These are phyloP conservation scores for Neodiprion lecontei DNA, from an alignment of 1,140 invertebrate species.

Conservation along the genomic window DNA sequence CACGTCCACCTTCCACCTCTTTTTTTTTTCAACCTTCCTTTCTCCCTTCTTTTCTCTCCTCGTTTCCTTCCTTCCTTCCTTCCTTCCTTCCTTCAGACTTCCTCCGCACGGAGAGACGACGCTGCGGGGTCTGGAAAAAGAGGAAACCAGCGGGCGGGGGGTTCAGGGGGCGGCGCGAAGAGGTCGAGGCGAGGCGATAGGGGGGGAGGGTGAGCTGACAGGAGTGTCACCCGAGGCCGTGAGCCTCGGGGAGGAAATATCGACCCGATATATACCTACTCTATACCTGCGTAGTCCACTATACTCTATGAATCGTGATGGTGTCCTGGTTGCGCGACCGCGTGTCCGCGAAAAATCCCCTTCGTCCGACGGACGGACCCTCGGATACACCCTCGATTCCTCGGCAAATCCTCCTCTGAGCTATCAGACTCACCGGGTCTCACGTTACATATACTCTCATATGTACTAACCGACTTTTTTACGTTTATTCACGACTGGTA, in stretches of 20 bases:
- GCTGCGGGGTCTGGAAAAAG: not conserved
- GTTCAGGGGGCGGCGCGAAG: not conserved
- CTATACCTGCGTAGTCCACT: not conserved
- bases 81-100: too few relatives aligned
- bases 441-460: too few relatives aligned
- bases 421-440: constrained; percentile 10
- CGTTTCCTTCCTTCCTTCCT: not conserved
- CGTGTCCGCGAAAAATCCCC: not conserved
- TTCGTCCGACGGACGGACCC: constrained; percentile 2
- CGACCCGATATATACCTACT: constrained; percentile 38
- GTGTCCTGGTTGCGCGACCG: not conserved
- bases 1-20: too few relatives aligned
- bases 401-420: constrained; percentile 24
- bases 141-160: not conserved
- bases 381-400: constrained; percentile 28
- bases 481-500: too few relatives aligned
- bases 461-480: too few relatives aligned
- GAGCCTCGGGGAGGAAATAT: constrained; percentile 42
- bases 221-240: constrained; percentile 37
- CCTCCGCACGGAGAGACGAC: too few relatives aligned
- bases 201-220: constrained; percentile 26
- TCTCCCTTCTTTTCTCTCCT: not conserved
- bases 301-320: constrained; percentile 9
- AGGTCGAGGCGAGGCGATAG: constrained; percentile 8
- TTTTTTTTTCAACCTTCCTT: too few relatives aligned